A percentile compares a stretch with the other conserved stretches of the same genome.
Conservation (phyloP, 2,888 invertebrate species). For the Phragmatobia fuliginosa region DNA sequence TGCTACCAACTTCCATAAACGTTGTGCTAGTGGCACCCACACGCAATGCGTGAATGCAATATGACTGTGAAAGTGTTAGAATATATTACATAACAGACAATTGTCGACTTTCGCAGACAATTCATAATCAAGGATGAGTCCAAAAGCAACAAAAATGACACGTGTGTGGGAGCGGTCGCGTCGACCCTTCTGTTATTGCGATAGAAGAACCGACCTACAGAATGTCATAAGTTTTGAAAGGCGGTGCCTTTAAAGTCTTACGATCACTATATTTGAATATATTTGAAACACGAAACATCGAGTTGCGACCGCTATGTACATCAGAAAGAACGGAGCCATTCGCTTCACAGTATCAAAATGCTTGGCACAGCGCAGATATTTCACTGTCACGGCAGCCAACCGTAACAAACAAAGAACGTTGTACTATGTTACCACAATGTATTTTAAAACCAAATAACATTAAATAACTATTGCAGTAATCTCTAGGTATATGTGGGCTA, state of each 20-base stretch:
- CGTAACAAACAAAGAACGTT: neutral
- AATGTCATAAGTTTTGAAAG: too few species aligned
- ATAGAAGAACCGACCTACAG: neutral
- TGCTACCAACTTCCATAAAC: neutral
- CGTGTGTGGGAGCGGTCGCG: neutral
- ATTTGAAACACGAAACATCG: neutral
- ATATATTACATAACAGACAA: neutral
- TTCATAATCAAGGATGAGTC: neutral
- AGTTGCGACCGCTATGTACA: neutral
- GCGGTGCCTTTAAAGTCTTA: neutral
- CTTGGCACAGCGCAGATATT: neutral
- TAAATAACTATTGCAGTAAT: neutral
- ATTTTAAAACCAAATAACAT: neutral
- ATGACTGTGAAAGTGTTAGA: neutral
- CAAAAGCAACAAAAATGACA: neutral
- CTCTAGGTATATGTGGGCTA: neutral
- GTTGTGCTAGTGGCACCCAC: neutral
- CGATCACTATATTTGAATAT: neutral
- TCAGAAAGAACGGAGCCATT: neutral
- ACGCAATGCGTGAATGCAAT: slow-evolving; percentile 5
- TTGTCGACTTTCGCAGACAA: neutral
- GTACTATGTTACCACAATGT: neutral
- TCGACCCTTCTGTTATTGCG: neutral
- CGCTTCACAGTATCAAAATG: neutral
- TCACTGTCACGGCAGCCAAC: neutral